Evolutionary conservation across 2,888 invertebrate species (phyloP).

Genomic region (Hydrotaea diabolus): DNA sequence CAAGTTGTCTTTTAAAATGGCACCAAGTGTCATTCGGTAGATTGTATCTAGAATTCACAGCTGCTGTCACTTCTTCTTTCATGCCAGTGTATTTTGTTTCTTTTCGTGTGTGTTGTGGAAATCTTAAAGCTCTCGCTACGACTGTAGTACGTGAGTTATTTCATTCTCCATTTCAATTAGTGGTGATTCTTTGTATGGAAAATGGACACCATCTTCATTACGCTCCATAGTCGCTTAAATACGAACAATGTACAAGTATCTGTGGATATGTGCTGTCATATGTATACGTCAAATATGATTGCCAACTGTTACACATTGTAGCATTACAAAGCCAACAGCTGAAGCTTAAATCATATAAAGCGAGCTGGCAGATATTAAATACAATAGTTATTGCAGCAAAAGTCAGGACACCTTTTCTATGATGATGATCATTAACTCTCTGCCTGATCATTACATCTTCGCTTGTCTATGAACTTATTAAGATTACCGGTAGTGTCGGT

Average conservation of each 20-base stretch:
- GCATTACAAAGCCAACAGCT: not conserved
- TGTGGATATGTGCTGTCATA: not conserved
- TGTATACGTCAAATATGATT: not conserved
- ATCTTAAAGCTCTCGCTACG: constrained; percentile 7
- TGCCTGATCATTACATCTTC: too few species aligned
- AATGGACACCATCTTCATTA: constrained; percentile 34
- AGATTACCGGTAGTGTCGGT: too few species aligned
- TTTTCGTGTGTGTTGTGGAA: not conserved
- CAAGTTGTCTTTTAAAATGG: constrained; percentile 59
- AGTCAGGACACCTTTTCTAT: not conserved
- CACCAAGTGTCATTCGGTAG: constrained; percentile 61
- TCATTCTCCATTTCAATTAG: constrained; percentile 47
- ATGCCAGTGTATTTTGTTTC: too few species aligned
- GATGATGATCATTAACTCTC: too few species aligned
- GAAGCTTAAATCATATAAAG: constrained; percentile 7
- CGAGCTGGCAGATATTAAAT: not conserved
- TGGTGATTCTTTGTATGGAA: constrained; percentile 31
- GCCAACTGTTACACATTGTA: constrained; percentile 27
- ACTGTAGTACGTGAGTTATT: constrained; percentile 25
- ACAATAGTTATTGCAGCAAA: not conserved
- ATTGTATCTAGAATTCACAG: constrained; percentile 57
- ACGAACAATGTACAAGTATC: not conserved
- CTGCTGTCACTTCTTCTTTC: constrained; percentile 34
- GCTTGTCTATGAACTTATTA: too few species aligned
- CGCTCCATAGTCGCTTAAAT: not conserved